phyloP scores from a whole-genome alignment of 2,888 invertebrate species.

The Acleris emargana region DNA sequence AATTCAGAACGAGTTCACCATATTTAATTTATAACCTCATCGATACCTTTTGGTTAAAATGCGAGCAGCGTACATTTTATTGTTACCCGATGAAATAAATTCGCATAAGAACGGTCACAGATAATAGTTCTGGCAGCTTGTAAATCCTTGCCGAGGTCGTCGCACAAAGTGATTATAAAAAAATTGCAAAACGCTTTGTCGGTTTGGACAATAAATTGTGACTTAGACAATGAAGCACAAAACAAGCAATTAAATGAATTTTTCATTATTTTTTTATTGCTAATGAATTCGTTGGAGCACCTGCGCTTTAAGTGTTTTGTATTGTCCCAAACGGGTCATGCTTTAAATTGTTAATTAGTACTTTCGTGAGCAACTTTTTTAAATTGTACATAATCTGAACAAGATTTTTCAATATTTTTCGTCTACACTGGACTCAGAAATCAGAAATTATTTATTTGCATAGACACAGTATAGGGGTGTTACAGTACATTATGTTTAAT shows the following conservation, averaged over 20 bases:
- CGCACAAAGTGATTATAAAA: slow-evolving; percentile 45
- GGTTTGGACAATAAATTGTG: slow-evolving; percentile 59
- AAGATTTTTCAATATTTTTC: no score
- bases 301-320: slow-evolving; percentile 50
- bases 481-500: no score
- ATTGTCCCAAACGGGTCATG: slow-evolving; percentile 39
- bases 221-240: slow-evolving; percentile 60
- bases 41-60: slow-evolving; percentile 57
- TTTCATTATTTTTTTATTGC: slow-evolving; percentile 59
- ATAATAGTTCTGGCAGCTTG: slow-evolving; percentile 54
- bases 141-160: slow-evolving; percentile 63
- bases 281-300: slow-evolving; percentile 41
- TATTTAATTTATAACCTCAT: slow-evolving; percentile 63
- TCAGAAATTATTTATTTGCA: no score
- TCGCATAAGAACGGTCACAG: slow-evolving; percentile 57
- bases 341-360: slow-evolving; percentile 24
- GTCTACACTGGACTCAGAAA: no score
- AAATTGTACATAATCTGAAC: no score
- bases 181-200: slow-evolving; percentile 48
- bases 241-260: slow-evolving; percentile 68
- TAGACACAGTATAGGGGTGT: no score
- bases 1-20: slow-evolving; percentile 44
- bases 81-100: slow-evolving; percentile 63
- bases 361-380: slow-evolving; percentile 1
- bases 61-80: slow-evolving; percentile 60